Conservation (phyloP, 2,113 vertebrate genomes). For the Anoplopoma fimbria region DNA sequence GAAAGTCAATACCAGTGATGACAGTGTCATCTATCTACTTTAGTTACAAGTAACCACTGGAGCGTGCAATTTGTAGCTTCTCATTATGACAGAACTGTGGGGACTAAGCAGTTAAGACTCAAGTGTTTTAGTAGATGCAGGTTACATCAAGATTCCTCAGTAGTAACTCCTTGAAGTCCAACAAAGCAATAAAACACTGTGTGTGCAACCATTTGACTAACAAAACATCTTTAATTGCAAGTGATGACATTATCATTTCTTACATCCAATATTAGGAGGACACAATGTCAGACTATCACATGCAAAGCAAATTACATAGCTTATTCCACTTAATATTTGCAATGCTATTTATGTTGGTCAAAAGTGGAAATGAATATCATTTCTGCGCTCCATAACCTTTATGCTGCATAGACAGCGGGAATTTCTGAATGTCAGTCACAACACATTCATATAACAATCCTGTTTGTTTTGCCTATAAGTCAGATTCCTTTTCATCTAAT, state of each 20-base stretch:
- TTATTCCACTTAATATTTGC: conserved; percentile 58
- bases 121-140: not conserved
- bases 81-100: not conserved
- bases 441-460: conserved; percentile 56
- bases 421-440: conserved; percentile 66
- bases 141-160: not conserved
- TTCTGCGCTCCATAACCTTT: conserved; percentile 57
- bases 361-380: conserved; percentile 75
- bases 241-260: conserved; percentile 78
- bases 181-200: conserved; percentile 2
- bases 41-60: not conserved
- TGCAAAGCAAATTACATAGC: conserved; percentile 77
- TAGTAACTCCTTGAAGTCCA: not conserved
- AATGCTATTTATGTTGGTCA: conserved; percentile 59
- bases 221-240: conserved; percentile 80
- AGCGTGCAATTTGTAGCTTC: not conserved
- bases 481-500: conserved; percentile 25
- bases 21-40: not conserved
- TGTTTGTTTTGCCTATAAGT: conserved; percentile 15
- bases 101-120: not conserved
- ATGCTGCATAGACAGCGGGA: conserved; percentile 29
- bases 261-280: conserved; percentile 71
- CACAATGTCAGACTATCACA: conserved; percentile 72
- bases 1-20: not conserved
- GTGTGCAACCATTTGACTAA: conserved; percentile 37